Evolutionary conservation across 2,797 vertebrate genomes (phyloP), one percentile per base, ranked within the genome.

Genomic region (Pelodytes ibericus): DNA sequence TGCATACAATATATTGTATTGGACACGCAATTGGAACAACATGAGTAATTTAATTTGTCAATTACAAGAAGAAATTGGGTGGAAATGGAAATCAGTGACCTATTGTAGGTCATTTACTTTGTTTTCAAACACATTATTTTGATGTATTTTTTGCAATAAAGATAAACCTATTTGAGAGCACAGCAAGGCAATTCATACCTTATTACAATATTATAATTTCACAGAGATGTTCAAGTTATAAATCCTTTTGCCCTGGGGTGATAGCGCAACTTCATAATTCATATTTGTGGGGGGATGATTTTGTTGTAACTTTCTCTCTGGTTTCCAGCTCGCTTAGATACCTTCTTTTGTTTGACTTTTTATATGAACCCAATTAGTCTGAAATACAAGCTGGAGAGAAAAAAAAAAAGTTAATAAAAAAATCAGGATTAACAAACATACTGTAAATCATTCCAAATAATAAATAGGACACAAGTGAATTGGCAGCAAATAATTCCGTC

Each of bases 301-400:
- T 75, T 26, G 41, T 39, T 60, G 22, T 51, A 73, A 67, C 64
- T 79, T 78, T 72, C 39, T 41, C 47, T 73, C 58, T 20, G 57
- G 36, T 62, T 79, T 53, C 30, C 57, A 61, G 75, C 59, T 78
- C 51, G 70, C 67, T 59, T 44, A n/a, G 49, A 39, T 68, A 73
- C 44, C 44, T 73, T 79, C 70, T 73, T 79, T 79, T 79, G 73
- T 79, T 78, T 79, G 63, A 79, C 70, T 79, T 79, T 79, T 68
- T 79, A 78, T 78, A 62, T 79, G 70, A 79, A 73, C 76, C 76
- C 71, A 79, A 79, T 79, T 79, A 79, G 76, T 79, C 70, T 73
- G 76, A 79, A 79, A 79, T 79, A 79, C 76, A 79, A 79, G 75
- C 76, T 56, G 27, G 76, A 62, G 53, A 72, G 70, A 68, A 62